Evolutionary conservation across 2,113 vertebrate species (phyloP).

Genomic region (Gnathonemus longibarbis): DNA sequence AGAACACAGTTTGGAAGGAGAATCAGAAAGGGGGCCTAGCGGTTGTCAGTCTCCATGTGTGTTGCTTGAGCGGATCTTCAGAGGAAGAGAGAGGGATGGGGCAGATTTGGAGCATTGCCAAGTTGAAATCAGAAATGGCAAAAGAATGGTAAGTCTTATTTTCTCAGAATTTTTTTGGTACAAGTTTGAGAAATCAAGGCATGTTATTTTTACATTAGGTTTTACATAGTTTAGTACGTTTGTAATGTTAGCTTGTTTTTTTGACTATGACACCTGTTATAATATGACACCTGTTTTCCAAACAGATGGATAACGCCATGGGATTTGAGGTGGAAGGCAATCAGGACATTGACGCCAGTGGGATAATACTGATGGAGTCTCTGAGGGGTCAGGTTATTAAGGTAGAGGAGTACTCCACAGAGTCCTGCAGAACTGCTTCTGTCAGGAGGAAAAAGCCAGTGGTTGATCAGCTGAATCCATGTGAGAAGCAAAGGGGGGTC

Average conservation of each 20-base stretch:
- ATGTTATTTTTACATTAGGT: neutral
- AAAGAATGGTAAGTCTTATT: constrained; percentile 33
- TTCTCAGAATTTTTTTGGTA: neutral
- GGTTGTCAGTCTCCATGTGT: constrained; percentile 45
- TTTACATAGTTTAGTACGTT: neutral
- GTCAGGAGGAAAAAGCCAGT: neutral
- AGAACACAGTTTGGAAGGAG: constrained; percentile 22
- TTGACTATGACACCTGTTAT: neutral
- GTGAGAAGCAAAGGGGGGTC: constrained; percentile 36
- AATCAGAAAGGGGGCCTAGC: constrained; percentile 20
- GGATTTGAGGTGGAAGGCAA: constrained; percentile 12
- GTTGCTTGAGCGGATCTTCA: constrained; percentile 52
- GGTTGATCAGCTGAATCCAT: neutral
- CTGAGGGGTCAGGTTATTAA: constrained; percentile 41
- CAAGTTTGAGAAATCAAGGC: neutral
- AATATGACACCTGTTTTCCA: neutral
- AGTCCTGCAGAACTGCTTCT: constrained; percentile 6
- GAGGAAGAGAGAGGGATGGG: constrained; percentile 29
- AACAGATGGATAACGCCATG: neutral
- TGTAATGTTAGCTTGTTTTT: neutral
- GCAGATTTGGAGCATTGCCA: constrained; percentile 12
- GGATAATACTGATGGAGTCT: constrained; percentile 10
- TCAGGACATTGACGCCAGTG: constrained; percentile 17
- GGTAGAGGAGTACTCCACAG: constrained; percentile 40
- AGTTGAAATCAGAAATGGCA: neutral